Percentiles rank a stretch among this genome's conserved stretches.
These are phyloP conservation scores for Drosophila virilis DNA, from an alignment of 1,140 invertebrate genomes.

Conservation along the genomic window DNA sequence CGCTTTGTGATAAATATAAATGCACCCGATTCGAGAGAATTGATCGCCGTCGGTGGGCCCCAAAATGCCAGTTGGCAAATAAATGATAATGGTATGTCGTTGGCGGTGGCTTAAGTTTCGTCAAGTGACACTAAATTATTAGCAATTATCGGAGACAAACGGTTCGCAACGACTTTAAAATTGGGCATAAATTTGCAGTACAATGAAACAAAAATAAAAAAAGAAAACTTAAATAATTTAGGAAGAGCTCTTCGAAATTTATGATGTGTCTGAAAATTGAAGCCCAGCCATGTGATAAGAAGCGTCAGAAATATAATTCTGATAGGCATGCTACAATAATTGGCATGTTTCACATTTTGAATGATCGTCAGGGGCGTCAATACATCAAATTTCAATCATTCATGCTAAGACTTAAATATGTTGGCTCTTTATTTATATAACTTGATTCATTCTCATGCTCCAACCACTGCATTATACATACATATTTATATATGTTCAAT, in stretches of 20 bases:
- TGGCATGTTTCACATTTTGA: constrained; percentile 29
- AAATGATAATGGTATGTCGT: constrained; percentile 61
- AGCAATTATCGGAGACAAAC: constrained; percentile 77
- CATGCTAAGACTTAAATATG: constrained; percentile 35
- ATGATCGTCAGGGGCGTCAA: constrained; percentile 21
- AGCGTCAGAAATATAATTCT: constrained; percentile 21
- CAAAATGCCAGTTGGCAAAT: constrained; percentile 35
- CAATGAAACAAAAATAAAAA: constrained; percentile 10
- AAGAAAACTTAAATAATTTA: constrained; percentile 3
- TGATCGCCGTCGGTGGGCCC: constrained; percentile 54
- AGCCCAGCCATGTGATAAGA: constrained; percentile 37
- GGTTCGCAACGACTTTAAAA: constrained; percentile 71
- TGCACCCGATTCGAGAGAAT: constrained; percentile 61
- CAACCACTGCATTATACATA: constrained; percentile 34
- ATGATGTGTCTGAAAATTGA: constrained; percentile 34
- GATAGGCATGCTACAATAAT: constrained; percentile 41
- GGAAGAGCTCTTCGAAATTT: constrained; percentile 55
- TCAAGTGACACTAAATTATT: constrained; percentile 79
- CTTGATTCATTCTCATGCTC: constrained; percentile 63
- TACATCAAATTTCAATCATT: constrained; percentile 46
- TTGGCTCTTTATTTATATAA: constrained; percentile 59
- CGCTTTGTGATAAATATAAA: constrained; percentile 50
- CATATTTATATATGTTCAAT: constrained; percentile 43
- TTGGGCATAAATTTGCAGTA: constrained; percentile 68
- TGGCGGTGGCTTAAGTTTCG: constrained; percentile 58